These are phyloP conservation scores for Pipra filicauda DNA, from an alignment of 2,113 vertebrate species.

Conservation along the genomic window DNA sequence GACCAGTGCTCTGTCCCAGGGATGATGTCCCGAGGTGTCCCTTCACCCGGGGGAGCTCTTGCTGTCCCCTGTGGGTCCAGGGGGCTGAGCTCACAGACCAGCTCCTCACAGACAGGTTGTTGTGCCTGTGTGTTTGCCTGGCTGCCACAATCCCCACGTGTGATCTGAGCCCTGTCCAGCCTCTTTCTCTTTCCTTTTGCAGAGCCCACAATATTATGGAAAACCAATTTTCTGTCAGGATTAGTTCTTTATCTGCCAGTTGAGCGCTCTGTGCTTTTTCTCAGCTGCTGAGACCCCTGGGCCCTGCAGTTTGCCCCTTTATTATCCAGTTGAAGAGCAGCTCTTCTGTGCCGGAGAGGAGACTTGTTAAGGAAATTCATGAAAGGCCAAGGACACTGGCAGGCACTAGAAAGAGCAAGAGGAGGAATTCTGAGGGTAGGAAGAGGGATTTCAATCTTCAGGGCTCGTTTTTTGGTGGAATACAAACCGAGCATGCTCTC, in stretches of 20 bases:
- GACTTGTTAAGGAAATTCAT: background rate
- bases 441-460: background rate
- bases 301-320: background rate
- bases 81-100: background rate
- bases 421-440: background rate
- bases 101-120: background rate
- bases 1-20: background rate
- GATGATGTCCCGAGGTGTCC: background rate
- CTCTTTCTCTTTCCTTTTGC: background rate
- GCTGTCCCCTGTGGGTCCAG: background rate
- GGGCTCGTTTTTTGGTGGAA: background rate
- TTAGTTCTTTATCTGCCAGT: background rate
- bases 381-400: background rate
- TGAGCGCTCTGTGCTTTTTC: background rate
- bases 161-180: background rate
- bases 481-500: background rate
- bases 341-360: background rate
- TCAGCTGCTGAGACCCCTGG: background rate
- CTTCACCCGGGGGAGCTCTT: background rate
- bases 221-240: background rate
- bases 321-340: background rate
- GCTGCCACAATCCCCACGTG: rapidly evolving
- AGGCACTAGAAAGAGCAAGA: background rate
- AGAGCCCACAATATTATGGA: background rate
- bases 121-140: background rate